phyloP scores from a whole-genome alignment of 2,888 invertebrate genomes.

The Zaprionus obscuricornis region DNA sequence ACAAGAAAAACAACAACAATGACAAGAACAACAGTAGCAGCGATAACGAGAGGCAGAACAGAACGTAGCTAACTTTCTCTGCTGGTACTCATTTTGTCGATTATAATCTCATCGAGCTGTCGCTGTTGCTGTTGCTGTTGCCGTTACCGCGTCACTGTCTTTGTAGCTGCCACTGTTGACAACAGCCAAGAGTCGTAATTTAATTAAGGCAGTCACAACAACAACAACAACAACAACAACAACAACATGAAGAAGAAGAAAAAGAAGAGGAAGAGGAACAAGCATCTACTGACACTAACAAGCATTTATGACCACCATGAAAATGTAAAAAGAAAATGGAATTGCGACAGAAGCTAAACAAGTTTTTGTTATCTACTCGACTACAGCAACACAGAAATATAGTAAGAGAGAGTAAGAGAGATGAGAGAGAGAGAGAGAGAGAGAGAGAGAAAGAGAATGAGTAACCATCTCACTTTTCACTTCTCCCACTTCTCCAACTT shows the following conservation, averaged over 20 bases:
- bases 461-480: too few relatives aligned
- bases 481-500: too few relatives aligned
- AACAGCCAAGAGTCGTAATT: slow-evolving; percentile 43
- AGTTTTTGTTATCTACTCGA: slow-evolving; percentile 17
- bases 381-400: too few relatives aligned
- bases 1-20: neutral
- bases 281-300: slow-evolving; percentile 31
- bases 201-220: slow-evolving; percentile 46
- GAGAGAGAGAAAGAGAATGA: too few relatives aligned
- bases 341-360: slow-evolving; percentile 44
- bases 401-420: too few relatives aligned
- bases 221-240: slow-evolving; percentile 10
- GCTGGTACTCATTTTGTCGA: slow-evolving; percentile 45
- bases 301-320: slow-evolving; percentile 45
- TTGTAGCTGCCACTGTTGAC: slow-evolving; percentile 32
- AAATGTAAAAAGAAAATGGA: slow-evolving; percentile 46
- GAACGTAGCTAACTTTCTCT: too few relatives aligned
- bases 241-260: neutral
- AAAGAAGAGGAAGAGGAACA: slow-evolving; percentile 12
- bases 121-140: neutral
- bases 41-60: neutral
- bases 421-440: too few relatives aligned
- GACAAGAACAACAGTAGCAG: slow-evolving; percentile 2
- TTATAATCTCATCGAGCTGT: slow-evolving; percentile 36
- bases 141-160: too few relatives aligned